Percentiles rank a stretch among this genome's conserved stretches.
phyloP scores from a whole-genome alignment of 2,888 invertebrate species.

The Salpingus planirostris region DNA sequence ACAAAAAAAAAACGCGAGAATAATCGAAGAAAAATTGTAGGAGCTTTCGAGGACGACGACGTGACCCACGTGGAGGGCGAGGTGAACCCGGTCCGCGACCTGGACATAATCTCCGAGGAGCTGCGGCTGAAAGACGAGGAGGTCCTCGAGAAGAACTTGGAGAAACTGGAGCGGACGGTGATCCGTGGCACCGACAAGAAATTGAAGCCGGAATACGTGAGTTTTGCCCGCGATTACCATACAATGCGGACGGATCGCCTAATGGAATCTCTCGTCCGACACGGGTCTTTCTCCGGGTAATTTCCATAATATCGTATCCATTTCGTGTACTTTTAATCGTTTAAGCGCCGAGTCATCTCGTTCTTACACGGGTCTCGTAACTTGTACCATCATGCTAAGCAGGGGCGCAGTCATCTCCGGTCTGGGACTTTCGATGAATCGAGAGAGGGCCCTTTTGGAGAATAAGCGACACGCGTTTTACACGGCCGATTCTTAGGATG shows the following conservation, averaged over 20 bases:
- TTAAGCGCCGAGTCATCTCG: no score
- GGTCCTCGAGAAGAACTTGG: conserved; percentile 68
- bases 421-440: no score
- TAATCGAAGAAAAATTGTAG: conserved; percentile 41
- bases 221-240: conserved; percentile 32
- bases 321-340: conserved; percentile 13
- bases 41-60: conserved; percentile 95
- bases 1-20: no score
- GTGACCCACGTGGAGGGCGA: conserved; percentile 98
- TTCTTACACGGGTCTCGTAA: no score
- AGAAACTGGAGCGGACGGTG: conserved; percentile 77
- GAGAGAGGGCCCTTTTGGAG: no score
- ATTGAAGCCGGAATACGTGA: conserved; percentile 89
- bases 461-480: no score
- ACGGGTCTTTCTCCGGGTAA: no score
- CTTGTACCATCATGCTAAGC: no score
- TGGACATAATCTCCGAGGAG: conserved; percentile 95
- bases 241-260: no score
- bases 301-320: conserved; percentile 22
- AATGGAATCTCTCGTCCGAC: no score
- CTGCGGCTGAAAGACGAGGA: conserved; percentile 91
- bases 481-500: no score
- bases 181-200: conserved; percentile 88
- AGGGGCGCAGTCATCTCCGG: no score
- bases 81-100: conserved; percentile 92